Conservation (phyloP, 2,113 vertebrate species). For the Zosterops hypoxanthus region DNA sequence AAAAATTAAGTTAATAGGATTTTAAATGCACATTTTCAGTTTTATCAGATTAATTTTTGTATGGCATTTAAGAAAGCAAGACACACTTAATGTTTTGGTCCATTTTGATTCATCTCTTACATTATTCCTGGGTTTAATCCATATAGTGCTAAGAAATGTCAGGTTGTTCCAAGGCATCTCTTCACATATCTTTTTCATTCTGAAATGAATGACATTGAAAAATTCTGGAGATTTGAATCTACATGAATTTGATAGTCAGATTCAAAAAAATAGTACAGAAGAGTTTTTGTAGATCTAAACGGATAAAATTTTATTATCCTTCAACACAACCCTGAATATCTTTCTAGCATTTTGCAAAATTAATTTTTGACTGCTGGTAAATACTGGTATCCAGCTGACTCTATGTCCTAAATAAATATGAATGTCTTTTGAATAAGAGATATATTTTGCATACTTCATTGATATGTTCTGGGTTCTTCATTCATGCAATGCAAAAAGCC, state of each 20-base stretch:
- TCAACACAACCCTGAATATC: background rate
- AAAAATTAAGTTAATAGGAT: background rate
- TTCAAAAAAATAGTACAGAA: background rate
- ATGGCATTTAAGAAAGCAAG: background rate
- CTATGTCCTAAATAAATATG: background rate
- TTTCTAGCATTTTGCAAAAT: constrained; percentile 3
- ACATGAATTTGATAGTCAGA: background rate
- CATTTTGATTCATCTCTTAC: constrained; percentile 38
- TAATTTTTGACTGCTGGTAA: constrained; percentile 39
- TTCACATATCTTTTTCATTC: background rate
- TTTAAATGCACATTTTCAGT: constrained; percentile 25
- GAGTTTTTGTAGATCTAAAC: background rate
- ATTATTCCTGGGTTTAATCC: background rate
- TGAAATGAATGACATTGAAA: background rate
- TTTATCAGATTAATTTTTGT: constrained; percentile 41
- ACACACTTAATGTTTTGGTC: constrained; percentile 7
- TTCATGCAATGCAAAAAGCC: background rate
- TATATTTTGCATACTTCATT: background rate
- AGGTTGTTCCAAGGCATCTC: background rate
- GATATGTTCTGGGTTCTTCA: background rate
- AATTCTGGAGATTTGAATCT: background rate
- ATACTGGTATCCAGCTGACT: background rate
- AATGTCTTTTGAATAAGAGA: background rate
- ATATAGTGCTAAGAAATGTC: background rate
- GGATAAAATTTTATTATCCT: background rate